Evolutionary conservation across 2,113 vertebrate species (phyloP), one percentile per base, ranked within the genome.

Genomic region (Ovis canadensis): DNA sequence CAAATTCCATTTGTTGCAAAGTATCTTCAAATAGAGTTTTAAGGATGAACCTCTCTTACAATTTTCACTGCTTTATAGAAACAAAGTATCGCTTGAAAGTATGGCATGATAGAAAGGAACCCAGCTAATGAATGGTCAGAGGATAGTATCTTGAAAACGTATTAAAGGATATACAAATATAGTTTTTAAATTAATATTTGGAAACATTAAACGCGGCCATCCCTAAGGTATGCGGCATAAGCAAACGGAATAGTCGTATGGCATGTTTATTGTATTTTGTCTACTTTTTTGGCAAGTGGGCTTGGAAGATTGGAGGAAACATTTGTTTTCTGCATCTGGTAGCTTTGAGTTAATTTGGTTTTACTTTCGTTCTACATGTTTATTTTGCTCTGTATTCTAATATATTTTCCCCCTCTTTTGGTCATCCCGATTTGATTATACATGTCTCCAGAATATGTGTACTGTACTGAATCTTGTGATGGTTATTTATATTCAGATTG

Each of bases 41-140:
- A 88, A 82, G 71, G 82, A 67, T 50, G 8, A 85, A 64, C 55
- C 27, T 78, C 5, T 27, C 31, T 96, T 67, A 31, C 1, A 71
- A 71, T 62, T 77, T 74, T 90, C 19, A 52, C 77, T 95, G 95
- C 52, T 97, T 96, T 40, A 77, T 81, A 88, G 77, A 85, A 85
- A 62, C 7, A 54, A 52, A 74, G 19, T 71, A 43, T 64, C 90
- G 43, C 50, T 81, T 88, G 55, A 96, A 85, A 55, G 4, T 52
- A 71, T n/a, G 85, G 59, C 3, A 10, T 59, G n/a, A 8, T 88
- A 55, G 60, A 50, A 87, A 36, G n/a, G 7, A 87, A 55, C 31
- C 27, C 40, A 55, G 33, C 16, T 33, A 48, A 57, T 55, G 27
- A 92, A 80, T 77, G 52, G 36, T 25, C 14, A 50, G 74, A 96